Evolutionary conservation across 1,140 invertebrate genomes (phyloP).

Genomic region (Oppia nitens): DNA sequence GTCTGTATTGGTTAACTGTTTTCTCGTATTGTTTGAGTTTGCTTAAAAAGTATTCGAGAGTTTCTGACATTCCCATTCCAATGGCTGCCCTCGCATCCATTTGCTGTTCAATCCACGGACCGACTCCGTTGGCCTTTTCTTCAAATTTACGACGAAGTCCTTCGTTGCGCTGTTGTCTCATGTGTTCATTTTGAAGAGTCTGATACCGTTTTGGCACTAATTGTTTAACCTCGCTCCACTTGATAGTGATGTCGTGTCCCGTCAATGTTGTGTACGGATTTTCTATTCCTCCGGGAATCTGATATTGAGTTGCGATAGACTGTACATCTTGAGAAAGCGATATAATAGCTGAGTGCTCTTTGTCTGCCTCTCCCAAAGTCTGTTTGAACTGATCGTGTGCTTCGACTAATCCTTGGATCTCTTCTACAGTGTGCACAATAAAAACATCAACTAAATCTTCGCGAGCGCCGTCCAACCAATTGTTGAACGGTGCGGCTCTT

Average conservation of each 20-base stretch:
- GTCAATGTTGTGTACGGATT: conserved; percentile 95
- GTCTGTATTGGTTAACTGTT: conserved; percentile 82
- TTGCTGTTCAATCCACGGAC: conserved; percentile 96
- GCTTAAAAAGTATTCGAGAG: conserved; percentile 83
- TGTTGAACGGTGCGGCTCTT: conserved; percentile 96
- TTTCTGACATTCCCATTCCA: conserved; percentile 69
- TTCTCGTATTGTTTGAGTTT: conserved; percentile 87
- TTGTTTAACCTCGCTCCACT: conserved; percentile 90
- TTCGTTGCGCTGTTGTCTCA: conserved; percentile 97
- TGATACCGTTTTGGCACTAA: conserved; percentile 87
- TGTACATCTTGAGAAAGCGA: conserved; percentile 82
- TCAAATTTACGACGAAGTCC: conserved; percentile 88
- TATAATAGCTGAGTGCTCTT: conserved; percentile 91
- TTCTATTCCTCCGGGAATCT: conserved; percentile 75
- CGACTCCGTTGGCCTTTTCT: conserved; percentile 88
- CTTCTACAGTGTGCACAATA: conserved; percentile 97
- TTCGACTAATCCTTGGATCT: conserved; percentile 52
- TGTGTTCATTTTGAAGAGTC: conserved; percentile 78
- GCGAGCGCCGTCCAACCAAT: conserved; percentile 93
- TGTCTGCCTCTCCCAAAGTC: conserved; percentile 92
- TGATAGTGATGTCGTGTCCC: conserved; percentile 63
- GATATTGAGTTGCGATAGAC: conserved; percentile 77
- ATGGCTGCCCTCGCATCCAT: conserved; percentile 93
- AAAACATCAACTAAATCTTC: conserved; percentile 99
- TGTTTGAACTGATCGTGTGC: conserved; percentile 91